Conservation (phyloP, 1,140 invertebrate genomes). For the Drosophila tsacasi region DNA sequence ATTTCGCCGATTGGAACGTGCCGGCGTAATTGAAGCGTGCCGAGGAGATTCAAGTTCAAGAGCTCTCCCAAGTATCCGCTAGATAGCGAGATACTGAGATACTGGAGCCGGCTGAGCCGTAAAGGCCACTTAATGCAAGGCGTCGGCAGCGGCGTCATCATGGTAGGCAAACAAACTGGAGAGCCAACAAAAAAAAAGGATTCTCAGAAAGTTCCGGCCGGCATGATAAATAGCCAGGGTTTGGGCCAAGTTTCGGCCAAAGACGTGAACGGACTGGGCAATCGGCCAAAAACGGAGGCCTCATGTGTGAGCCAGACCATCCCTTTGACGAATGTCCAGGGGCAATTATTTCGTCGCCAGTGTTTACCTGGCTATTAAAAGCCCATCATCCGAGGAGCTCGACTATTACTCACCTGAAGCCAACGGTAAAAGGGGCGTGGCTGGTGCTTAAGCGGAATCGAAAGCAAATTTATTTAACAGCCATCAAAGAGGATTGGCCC, state of each 20-base stretch:
- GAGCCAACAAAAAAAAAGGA: constrained; percentile 42
- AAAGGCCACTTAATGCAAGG: constrained; percentile 58
- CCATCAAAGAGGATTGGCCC: constrained; percentile 50
- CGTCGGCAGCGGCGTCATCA: constrained; percentile 23
- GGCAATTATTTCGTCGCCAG: constrained; percentile 30
- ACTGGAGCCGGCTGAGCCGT: constrained; percentile 42
- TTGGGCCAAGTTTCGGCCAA: constrained; percentile 5
- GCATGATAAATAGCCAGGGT: constrained; percentile 48
- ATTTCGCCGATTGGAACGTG: constrained; percentile 36
- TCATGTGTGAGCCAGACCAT: neutral
- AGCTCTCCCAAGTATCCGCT: constrained; percentile 25
- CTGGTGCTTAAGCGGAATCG: constrained; percentile 23
- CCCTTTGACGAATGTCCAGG: constrained; percentile 31
- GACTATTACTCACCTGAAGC: constrained; percentile 32
- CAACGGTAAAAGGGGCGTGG: constrained; percentile 11
- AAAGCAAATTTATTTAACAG: constrained; percentile 51
- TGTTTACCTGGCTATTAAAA: constrained; percentile 50
- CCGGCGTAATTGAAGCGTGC: constrained; percentile 19
- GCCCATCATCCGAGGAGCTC: constrained; percentile 22
- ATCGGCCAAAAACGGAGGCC: constrained; percentile 13
- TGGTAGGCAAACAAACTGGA: constrained; percentile 14
- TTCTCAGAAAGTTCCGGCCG: constrained; percentile 14
- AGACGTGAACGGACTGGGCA: constrained; percentile 61
- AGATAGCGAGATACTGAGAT: constrained; percentile 29
- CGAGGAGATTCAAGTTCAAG: constrained; percentile 40